phyloP scores from a whole-genome alignment of 2,113 vertebrate species.

The Corapipo altera region DNA sequence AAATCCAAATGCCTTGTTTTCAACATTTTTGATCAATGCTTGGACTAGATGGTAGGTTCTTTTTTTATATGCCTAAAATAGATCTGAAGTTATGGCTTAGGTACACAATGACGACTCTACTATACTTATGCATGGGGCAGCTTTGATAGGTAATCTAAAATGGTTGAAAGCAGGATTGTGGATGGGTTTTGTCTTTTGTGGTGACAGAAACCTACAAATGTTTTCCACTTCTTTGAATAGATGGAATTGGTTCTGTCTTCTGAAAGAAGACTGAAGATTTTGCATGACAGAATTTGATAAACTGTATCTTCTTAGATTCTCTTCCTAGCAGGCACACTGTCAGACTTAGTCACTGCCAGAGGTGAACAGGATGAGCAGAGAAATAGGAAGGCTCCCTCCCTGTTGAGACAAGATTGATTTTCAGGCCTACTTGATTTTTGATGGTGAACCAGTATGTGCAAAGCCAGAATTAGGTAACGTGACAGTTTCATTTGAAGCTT shows the following conservation, averaged over 20 bases:
- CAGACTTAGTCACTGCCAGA: conserved; percentile 23
- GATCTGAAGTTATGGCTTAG: background rate
- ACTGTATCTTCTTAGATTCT: conserved; percentile 41
- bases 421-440: background rate
- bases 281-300: conserved; percentile 34
- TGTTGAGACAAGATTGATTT: conserved; percentile 11
- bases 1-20: background rate
- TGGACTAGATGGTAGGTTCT: background rate
- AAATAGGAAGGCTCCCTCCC: conserved; percentile 1
- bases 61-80: background rate
- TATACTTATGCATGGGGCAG: background rate
- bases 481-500: background rate
- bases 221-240: conserved; percentile 44
- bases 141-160: background rate
- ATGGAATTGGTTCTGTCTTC: conserved; percentile 40
- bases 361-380: background rate
- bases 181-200: background rate
- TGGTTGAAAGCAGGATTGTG: background rate
- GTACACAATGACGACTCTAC: background rate
- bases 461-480: background rate
- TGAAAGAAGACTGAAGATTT: conserved; percentile 50
- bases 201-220: conserved; percentile 27
- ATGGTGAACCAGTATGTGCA: background rate
- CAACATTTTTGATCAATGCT: background rate
- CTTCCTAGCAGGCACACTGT: conserved; percentile 30